Evolutionary conservation across 2,888 invertebrate genomes (phyloP), one percentile per base, ranked within the genome.

Genomic region (Sinhomidia bicolor): DNA sequence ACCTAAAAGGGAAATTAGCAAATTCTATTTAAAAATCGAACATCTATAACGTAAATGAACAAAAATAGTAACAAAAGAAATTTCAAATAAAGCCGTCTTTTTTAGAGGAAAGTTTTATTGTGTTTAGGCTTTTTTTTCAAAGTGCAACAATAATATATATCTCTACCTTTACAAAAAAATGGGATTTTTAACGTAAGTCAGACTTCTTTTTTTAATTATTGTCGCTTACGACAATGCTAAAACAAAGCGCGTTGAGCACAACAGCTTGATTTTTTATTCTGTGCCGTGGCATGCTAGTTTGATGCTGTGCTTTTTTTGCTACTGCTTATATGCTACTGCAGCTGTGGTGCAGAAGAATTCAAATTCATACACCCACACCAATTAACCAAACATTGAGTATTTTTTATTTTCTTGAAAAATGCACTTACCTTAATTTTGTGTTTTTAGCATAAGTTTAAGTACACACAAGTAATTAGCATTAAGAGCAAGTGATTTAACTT

Each of bases 1-100:
- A 12, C 29, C 54, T n/a, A 78, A 78, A 78, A 78, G 78, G 78
- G 78, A 78, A 78, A 78, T 54, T 78, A 54, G 54, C 54, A 51
- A 78, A 51, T 47, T 51, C 32, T 17, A 10, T 54, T 29, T 36
- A 17, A 1, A 29, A 17, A 29, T n/a, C 14, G 4, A 20, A 4
- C 2, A 20, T 57, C 20, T 4, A 57, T 17, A n/a, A n/a, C n/a
- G n/a, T n/a, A n/a, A n/a, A n/a, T n/a, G n/a, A n/a, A n/a, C n/a
- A n/a, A n/a, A n/a, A n/a, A n/a, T n/a, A 20, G 32, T 26, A 26
- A 20, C 26, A 23, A 23, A 14, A 14, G 10, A 9, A 23, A 60
- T 60, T 60, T 68, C 17, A 36, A 68, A 68, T 9, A 68, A 68
- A 36, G 36, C 17, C 62, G 32, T 60, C 60, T 20, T 60, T 17